Conservation (phyloP, 1,140 invertebrate genomes). For the Vanessa tameamea region DNA sequence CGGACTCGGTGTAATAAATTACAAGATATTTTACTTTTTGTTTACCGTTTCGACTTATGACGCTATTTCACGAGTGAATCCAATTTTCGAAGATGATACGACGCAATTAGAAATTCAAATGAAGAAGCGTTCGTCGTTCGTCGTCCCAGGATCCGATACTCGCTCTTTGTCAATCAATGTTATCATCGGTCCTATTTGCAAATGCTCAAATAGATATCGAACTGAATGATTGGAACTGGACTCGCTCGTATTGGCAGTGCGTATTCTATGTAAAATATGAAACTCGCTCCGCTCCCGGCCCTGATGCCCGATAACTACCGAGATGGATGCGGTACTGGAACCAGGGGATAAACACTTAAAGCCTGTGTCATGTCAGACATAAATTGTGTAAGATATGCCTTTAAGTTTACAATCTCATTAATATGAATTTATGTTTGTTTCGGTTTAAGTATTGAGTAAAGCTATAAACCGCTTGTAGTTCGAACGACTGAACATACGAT, state of each 20-base stretch:
- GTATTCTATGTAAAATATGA: conserved; percentile 80
- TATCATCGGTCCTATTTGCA: conserved; percentile 60
- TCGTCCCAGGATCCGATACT: background rate
- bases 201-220: conserved; percentile 59
- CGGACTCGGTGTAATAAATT: conserved; percentile 37
- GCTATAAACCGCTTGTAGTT: conserved; percentile 24
- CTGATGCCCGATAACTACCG: conserved; percentile 36
- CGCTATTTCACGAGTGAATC: conserved; percentile 24
- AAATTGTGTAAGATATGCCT: conserved; percentile 38
- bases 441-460: conserved; percentile 26
- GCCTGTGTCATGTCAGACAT: conserved; percentile 38
- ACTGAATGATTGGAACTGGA: conserved; percentile 71
- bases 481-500: background rate
- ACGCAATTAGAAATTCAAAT: conserved; percentile 12
- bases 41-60: conserved; percentile 22
- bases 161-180: conserved; percentile 25
- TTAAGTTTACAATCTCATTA: conserved; percentile 41
- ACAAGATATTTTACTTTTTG: conserved; percentile 35
- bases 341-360: conserved; percentile 37
- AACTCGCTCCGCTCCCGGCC: conserved; percentile 52
- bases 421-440: conserved; percentile 35
- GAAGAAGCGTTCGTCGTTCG: background rate
- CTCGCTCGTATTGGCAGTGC: conserved; percentile 58
- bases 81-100: conserved; percentile 9
- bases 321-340: conserved; percentile 55